Evolutionary conservation across 2,797 vertebrate species (phyloP), one percentile per base, ranked within the genome.

Genomic region (Cyprinella venusta): DNA sequence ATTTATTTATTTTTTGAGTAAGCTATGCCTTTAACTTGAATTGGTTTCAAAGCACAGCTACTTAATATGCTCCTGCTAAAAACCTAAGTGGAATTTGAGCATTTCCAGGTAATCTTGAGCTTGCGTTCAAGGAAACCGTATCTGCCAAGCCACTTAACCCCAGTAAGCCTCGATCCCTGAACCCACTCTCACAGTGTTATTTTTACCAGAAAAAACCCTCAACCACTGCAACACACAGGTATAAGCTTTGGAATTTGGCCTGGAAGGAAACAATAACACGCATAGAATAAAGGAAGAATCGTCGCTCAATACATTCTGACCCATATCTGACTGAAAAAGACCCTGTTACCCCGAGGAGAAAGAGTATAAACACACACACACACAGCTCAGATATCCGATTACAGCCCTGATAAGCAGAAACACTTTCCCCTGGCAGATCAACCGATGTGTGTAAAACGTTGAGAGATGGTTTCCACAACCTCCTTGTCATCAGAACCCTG

Each of bases 181-280:
- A 87, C 70, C 79, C 76, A 84, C 82, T 85, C 81, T 69, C 75
- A 52, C 16, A 81, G 59, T 86, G 75, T 88, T 84, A 52, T 81
- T 84, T 85, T 70, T 45, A 61, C 77, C 77, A 80, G 48, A 36
- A 81, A 36, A 81, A 84, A 80, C 64, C 77, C 61, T 68, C n/a
- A 40, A 42, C 52, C 8, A 8, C 63, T 84, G 70, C 69, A 84
- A 81, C 80, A 86, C 33, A 84, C 40, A 72, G 83, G 33, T 70
- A 70, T 79, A 74, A 84, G 56, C 24, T 16, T 45, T 38, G 82
- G 87, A 88, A 88, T 88, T 81, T 81, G 45, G 59, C 77, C 65
- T 40, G 33, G 84, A 87, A 85, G 69, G 77, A 87, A 89, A 89
- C 85, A 88, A 89, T 88, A 88, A 86, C 83, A 87, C 76, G 52